A percentile compares a stretch with the other conserved stretches of the same genome.
phyloP scores from a whole-genome alignment of 2,797 vertebrate genomes.

The Sitta carolinensis region DNA sequence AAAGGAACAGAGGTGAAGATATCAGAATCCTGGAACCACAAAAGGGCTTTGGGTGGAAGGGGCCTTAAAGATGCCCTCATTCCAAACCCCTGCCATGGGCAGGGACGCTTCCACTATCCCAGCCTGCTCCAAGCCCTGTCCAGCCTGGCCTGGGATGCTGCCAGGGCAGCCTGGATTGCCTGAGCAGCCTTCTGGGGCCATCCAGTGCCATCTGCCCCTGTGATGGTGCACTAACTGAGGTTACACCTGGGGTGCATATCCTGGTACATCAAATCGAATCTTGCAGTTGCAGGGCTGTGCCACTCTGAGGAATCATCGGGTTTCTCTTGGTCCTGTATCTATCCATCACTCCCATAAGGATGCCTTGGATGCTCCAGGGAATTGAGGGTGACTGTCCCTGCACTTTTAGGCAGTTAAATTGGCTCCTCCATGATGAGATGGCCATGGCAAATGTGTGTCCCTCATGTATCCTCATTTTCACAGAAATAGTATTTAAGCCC shows the following conservation, averaged over 20 bases:
- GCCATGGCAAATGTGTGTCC: background rate
- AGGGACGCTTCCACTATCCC: background rate
- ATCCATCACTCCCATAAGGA: background rate
- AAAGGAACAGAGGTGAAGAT: background rate
- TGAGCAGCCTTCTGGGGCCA: background rate
- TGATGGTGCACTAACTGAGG: background rate
- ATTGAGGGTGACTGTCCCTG: background rate
- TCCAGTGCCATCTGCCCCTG: too few species aligned
- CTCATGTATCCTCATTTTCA: background rate
- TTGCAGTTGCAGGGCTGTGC: background rate
- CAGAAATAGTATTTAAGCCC: background rate
- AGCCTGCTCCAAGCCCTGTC: accelerated
- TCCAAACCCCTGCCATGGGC: background rate
- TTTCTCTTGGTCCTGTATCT: background rate
- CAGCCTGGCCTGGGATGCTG: background rate
- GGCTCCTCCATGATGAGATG: accelerated
- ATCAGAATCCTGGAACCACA: background rate
- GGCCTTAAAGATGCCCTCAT: background rate
- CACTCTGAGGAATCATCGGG: accelerated
- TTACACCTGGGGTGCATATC: accelerated
- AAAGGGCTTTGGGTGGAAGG: background rate
- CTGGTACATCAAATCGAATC: background rate
- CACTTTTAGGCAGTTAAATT: background rate
- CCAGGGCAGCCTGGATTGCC: background rate
- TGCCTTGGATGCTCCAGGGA: background rate